A percentile compares a stretch with the other conserved stretches of the same genome.
Conservation (phyloP, 2,797 vertebrate genomes). For the Erpetoichthys calabaricus region DNA sequence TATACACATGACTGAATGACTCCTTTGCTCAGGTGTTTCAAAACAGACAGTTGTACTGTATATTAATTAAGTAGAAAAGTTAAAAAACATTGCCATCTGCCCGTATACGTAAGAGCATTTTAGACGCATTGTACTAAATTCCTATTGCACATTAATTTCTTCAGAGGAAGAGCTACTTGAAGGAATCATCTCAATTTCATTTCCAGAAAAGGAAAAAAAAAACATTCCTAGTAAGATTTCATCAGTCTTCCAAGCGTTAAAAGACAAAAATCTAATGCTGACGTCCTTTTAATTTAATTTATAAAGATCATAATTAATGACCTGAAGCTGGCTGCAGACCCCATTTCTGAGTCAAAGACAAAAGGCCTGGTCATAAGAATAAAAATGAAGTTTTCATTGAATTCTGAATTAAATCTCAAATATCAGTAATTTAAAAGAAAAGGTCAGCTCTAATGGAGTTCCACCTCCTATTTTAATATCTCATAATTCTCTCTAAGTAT, state of each 20-base stretch:
- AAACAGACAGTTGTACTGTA: too few species aligned
- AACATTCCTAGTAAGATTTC: too few species aligned
- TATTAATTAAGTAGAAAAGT: too few species aligned
- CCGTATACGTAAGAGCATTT: too few species aligned
- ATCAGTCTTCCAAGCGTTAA: neutral
- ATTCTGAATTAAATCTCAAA: constrained; percentile 61
- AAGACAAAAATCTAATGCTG: constrained; percentile 40
- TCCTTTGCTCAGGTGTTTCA: too few species aligned
- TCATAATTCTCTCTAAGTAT: constrained; percentile 41
- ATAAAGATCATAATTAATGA: constrained; percentile 63
- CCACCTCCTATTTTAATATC: constrained; percentile 41
- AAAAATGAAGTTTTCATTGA: constrained; percentile 56
- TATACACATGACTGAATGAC: too few species aligned
- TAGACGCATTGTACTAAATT: too few species aligned
- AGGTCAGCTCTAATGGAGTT: constrained; percentile 62
- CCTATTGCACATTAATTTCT: too few species aligned
- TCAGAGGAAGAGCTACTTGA: too few species aligned
- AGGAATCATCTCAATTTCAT: too few species aligned
- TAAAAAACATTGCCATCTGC: too few species aligned
- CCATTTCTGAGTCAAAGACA: constrained; percentile 40
- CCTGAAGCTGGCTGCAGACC: constrained; percentile 43
- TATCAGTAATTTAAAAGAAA: constrained; percentile 63
- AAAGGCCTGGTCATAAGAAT: constrained; percentile 39
- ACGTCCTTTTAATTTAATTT: constrained; percentile 60
- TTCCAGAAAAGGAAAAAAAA: too few species aligned